Evolutionary conservation across 2,113 vertebrate genomes (phyloP).

Genomic region (Phyllostomus hastatus): DNA sequence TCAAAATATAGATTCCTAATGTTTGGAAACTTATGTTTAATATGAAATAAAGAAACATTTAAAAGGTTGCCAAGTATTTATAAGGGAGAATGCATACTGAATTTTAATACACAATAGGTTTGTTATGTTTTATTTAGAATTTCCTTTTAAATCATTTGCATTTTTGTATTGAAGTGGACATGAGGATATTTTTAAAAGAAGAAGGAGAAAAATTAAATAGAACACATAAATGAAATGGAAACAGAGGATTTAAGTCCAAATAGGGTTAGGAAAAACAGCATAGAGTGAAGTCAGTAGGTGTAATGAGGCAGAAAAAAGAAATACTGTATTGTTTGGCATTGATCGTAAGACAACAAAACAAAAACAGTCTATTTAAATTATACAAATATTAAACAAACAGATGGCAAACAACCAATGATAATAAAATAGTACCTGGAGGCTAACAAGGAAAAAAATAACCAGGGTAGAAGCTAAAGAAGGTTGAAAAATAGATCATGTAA

Average conservation of each 20-base stretch:
- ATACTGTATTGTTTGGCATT: neutral
- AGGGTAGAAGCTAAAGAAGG: neutral
- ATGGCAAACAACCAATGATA: neutral
- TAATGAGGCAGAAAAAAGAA: neutral
- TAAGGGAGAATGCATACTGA: neutral
- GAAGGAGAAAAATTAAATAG: neutral
- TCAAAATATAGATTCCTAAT: neutral
- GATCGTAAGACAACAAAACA: neutral
- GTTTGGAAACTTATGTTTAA: neutral
- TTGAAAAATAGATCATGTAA: neutral
- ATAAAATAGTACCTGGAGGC: neutral
- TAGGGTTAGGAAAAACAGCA: neutral
- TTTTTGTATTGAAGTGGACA: neutral
- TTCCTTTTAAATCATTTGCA: neutral
- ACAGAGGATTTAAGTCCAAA: neutral
- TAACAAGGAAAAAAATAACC: neutral
- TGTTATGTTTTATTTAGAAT: slow-evolving; percentile 7
- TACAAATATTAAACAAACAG: neutral
- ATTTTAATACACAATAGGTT: neutral
- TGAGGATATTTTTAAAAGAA: neutral
- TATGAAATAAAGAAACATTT: neutral
- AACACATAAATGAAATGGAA: neutral
- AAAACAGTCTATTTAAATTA: slow-evolving; percentile 2
- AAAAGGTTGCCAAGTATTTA: neutral
- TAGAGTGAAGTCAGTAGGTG: neutral